Evolutionary conservation across 2,888 invertebrate genomes (phyloP).

Genomic region (Sphaerophoria taeniata): DNA sequence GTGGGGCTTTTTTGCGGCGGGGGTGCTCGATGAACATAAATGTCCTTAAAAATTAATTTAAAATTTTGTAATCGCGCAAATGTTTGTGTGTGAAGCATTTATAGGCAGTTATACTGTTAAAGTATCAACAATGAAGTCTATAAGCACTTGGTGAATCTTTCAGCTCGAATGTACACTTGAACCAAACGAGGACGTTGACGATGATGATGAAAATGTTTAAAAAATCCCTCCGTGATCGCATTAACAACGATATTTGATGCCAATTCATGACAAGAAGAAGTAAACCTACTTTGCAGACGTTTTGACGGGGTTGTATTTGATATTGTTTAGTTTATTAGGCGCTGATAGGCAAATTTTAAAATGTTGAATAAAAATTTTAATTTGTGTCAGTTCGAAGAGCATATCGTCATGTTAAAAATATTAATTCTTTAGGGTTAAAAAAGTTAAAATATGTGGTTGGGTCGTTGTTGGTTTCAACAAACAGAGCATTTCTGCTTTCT

Average conservation of each 20-base stretch:
- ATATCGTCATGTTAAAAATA: too few relatives aligned
- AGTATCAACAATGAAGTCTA: constrained; percentile 47
- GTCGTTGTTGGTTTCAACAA: too few relatives aligned
- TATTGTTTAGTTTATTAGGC: not conserved
- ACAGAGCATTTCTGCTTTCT: too few relatives aligned
- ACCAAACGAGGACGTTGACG: not conserved
- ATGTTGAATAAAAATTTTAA: too few relatives aligned
- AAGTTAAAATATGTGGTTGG: too few relatives aligned
- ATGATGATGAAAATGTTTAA: constrained; percentile 23
- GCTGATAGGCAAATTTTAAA: not conserved
- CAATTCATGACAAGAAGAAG: constrained; percentile 48
- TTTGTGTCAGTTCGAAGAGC: too few relatives aligned
- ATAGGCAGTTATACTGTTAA: constrained; percentile 47
- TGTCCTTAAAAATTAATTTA: constrained; percentile 65
- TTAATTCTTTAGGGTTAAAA: too few relatives aligned
- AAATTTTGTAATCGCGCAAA: constrained; percentile 62
- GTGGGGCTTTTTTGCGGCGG: too few relatives aligned
- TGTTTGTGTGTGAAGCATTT: constrained; percentile 42
- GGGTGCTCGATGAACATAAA: too few relatives aligned
- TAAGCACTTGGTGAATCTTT: constrained; percentile 30
- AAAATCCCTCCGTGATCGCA: constrained; percentile 48
- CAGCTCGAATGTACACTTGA: constrained; percentile 33
- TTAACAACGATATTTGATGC: constrained; percentile 64
- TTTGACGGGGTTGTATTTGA: constrained; percentile 1
- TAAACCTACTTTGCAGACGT: constrained; percentile 19